A percentile compares a stretch with the other conserved stretches of the same genome.
Conservation (phyloP, 2,797 vertebrate species). For the Hipposideros larvatus region DNA sequence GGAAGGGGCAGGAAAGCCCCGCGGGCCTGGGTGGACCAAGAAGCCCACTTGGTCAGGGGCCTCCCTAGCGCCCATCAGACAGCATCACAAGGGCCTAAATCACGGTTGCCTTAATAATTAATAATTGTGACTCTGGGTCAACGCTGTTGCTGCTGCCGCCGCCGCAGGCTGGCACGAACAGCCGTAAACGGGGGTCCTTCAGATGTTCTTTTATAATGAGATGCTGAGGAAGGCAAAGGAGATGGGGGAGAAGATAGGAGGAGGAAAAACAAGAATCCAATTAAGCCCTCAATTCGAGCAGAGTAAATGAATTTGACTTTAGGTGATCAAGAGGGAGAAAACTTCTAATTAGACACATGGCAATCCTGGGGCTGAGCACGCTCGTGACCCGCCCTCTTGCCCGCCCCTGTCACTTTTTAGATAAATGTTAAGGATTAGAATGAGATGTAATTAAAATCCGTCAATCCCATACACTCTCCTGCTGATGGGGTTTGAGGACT, state of each 20-base stretch:
- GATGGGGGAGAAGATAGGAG: constrained; percentile 38
- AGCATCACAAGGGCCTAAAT: constrained; percentile 79
- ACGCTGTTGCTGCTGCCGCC: constrained; percentile 75
- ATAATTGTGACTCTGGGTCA: constrained; percentile 80
- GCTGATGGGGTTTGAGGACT: constrained; percentile 41
- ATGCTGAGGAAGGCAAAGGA: constrained; percentile 74
- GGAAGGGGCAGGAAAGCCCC: constrained; percentile 71
- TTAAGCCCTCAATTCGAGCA: constrained; percentile 89
- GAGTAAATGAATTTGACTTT: constrained; percentile 91
- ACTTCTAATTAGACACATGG: constrained; percentile 88
- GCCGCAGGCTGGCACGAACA: constrained; percentile 82
- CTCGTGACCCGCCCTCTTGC: constrained; percentile 54
- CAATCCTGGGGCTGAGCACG: constrained; percentile 83
- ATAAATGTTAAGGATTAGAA: constrained; percentile 88
- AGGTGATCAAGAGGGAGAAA: constrained; percentile 87
- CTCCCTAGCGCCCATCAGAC: constrained; percentile 81
- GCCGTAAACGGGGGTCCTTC: constrained; percentile 77
- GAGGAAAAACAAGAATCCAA: constrained; percentile 83
- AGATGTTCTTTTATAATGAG: constrained; percentile 79
- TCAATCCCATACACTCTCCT: constrained; percentile 80
- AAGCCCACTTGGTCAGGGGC: constrained; percentile 52
- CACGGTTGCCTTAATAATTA: constrained; percentile 83
- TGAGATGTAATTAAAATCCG: constrained; percentile 88
- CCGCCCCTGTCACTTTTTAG: constrained; percentile 85
- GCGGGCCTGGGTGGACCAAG: constrained; percentile 59